Percentiles rank a stretch among this genome's conserved stretches.
Evolutionary conservation across 2,797 vertebrate species (phyloP).

Genomic region (Dicrostonyx torquatus): DNA sequence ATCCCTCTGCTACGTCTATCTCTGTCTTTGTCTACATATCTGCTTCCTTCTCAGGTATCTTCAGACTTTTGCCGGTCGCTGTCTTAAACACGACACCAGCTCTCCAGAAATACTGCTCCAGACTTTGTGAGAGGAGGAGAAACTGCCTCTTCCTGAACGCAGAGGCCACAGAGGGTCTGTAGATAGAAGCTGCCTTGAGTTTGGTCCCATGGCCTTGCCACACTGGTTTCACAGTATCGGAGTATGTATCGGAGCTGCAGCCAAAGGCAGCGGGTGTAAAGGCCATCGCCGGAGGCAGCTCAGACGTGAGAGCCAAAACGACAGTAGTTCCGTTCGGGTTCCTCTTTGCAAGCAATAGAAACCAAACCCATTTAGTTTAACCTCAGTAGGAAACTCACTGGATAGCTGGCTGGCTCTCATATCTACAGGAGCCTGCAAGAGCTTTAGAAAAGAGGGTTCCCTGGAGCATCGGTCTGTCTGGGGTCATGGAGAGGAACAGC

Average conservation of each 20-base stretch:
- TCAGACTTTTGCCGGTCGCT: background rate
- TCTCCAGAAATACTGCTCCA: background rate
- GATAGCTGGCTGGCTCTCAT: background rate
- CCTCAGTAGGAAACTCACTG: background rate
- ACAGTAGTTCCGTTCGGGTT: background rate
- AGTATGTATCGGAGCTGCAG: background rate
- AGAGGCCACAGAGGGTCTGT: background rate
- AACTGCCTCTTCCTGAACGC: background rate
- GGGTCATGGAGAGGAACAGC: background rate
- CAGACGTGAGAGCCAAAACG: background rate
- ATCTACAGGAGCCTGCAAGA: background rate
- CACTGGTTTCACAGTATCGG: background rate
- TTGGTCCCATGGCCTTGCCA: background rate
- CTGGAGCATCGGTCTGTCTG: background rate
- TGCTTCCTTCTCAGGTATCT: background rate
- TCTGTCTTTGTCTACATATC: background rate
- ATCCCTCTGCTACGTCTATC: fast-evolving
- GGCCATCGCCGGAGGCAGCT: background rate
- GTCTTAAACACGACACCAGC: background rate
- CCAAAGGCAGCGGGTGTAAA: conserved; percentile 4
- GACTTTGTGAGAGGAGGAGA: background rate
- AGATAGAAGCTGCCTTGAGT: background rate
- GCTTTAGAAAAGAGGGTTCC: conserved; percentile 24
- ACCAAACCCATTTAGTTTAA: conserved; percentile 27
- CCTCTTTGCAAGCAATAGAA: background rate